Conservation (phyloP, 2,888 invertebrate genomes). For the Glyphotaelius pellucidus region DNA sequence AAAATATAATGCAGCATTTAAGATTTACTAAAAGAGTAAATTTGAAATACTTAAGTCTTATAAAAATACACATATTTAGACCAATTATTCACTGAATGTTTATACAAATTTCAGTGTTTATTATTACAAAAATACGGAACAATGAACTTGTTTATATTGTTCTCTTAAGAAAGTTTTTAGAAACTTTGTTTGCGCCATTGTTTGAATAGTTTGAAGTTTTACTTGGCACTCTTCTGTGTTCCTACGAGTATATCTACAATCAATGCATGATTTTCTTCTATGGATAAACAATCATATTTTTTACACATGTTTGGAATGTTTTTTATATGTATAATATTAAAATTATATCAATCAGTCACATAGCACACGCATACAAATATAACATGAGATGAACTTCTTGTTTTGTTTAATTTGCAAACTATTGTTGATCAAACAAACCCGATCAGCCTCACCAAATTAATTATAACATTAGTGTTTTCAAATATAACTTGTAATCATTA, state of each 20-base stretch:
- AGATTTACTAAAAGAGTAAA: constrained; percentile 10
- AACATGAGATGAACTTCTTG: constrained; percentile 26
- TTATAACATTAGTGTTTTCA: not conserved
- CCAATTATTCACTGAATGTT: constrained; percentile 42
- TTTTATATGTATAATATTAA: constrained; percentile 38
- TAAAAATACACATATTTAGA: constrained; percentile 61
- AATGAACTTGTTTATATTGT: constrained; percentile 50
- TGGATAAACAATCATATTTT: constrained; percentile 37
- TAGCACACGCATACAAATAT: constrained; percentile 44
- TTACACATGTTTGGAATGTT: constrained; percentile 35
- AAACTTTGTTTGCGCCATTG: constrained; percentile 40
- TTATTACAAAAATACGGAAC: constrained; percentile 58
- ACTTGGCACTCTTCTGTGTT: constrained; percentile 47
- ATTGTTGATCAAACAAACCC: constrained; percentile 20
- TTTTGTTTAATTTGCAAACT: constrained; percentile 23
- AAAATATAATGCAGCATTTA: constrained; percentile 38
- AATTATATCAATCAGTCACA: constrained; percentile 58
- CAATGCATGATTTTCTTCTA: constrained; percentile 19
- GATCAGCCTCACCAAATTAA: not conserved
- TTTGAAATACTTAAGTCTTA: constrained; percentile 55
- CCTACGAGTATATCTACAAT: constrained; percentile 35
- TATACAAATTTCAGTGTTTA: constrained; percentile 51
- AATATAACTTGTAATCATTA: constrained; percentile 6
- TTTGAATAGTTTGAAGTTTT: constrained; percentile 33
- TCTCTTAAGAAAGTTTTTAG: constrained; percentile 35